Percentiles rank a stretch among this genome's conserved stretches.
Evolutionary conservation across 2,797 vertebrate species (phyloP).

Genomic region (Menidia menidia): DNA sequence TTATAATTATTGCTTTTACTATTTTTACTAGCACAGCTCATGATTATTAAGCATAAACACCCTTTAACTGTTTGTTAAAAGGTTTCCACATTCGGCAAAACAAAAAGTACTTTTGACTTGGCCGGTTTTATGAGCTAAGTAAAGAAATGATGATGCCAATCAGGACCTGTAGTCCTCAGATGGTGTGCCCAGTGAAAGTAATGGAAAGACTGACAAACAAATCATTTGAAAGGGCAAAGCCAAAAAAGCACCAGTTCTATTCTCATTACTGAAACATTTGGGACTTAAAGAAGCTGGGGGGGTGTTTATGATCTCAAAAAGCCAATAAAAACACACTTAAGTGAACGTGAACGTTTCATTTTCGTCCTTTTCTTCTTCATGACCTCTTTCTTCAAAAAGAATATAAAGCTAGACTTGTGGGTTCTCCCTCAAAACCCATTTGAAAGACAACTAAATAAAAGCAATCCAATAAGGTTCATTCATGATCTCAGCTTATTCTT

Average conservation of each 20-base stretch:
- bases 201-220: slow-evolving; percentile 53
- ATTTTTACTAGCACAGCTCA: not conserved
- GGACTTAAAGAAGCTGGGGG: slow-evolving; percentile 41
- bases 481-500: slow-evolving; percentile 31
- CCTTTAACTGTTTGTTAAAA: not conserved
- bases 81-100: not conserved
- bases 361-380: slow-evolving; percentile 29
- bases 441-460: slow-evolving; percentile 39
- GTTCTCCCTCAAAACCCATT: slow-evolving; percentile 61
- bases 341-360: slow-evolving; percentile 28
- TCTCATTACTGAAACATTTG: slow-evolving; percentile 37
- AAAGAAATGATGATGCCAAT: slow-evolving; percentile 50
- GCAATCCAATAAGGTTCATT: slow-evolving; percentile 42
- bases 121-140: slow-evolving; percentile 34
- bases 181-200: slow-evolving; percentile 44
- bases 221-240: slow-evolving; percentile 54
- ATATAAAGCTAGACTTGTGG: slow-evolving; percentile 20
- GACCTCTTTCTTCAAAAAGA: slow-evolving; percentile 58
- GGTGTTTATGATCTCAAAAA: slow-evolving; percentile 42
- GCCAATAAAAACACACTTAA: slow-evolving; percentile 12
- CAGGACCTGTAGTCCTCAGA: slow-evolving; percentile 6
- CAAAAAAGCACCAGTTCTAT: slow-evolving; percentile 31
- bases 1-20: not conserved
- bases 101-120: slow-evolving; percentile 45
- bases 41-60: slow-evolving; percentile 7